phyloP scores from a whole-genome alignment of 1,140 invertebrate genomes.

The Contarinia nasturtii region DNA sequence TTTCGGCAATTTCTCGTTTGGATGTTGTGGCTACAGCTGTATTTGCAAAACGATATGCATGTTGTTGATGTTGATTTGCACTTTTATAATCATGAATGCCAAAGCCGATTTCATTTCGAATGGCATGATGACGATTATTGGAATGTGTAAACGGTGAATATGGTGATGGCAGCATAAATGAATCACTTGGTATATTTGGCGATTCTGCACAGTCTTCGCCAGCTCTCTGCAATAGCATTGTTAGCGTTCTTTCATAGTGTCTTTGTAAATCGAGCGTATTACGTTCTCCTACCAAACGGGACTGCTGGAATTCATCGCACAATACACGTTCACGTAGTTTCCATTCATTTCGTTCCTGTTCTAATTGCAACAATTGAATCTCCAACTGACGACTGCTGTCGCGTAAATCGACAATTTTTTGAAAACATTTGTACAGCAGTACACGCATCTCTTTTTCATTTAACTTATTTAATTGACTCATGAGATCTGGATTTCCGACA shows the following conservation, averaged over 20 bases:
- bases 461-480: slow-evolving; percentile 56
- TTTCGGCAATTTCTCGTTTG: no score
- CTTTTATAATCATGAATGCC: no score
- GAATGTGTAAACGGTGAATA: no score
- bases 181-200: no score
- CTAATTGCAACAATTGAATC: slow-evolving; percentile 33
- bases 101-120: no score
- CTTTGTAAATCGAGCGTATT: slow-evolving; percentile 33
- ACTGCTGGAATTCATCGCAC: slow-evolving; percentile 33
- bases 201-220: slow-evolving; percentile 29
- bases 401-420: slow-evolving; percentile 64
- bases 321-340: slow-evolving; percentile 29
- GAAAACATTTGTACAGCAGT: slow-evolving; percentile 71
- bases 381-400: slow-evolving; percentile 49
- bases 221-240: slow-evolving; percentile 34
- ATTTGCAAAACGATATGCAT: no score
- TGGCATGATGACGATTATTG: no score
- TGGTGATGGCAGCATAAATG: no score
- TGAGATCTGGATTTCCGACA: slow-evolving; percentile 43
- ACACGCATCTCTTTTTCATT: slow-evolving; percentile 60
- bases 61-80: no score
- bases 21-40: no score
- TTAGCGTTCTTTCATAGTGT: slow-evolving; percentile 38
- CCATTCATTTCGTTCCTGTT: slow-evolving; percentile 26
- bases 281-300: slow-evolving; percentile 33